Base-by-base conservation (phyloP, 2,797 vertebrate genomes). In the Sorex maritimensis region DNA sequence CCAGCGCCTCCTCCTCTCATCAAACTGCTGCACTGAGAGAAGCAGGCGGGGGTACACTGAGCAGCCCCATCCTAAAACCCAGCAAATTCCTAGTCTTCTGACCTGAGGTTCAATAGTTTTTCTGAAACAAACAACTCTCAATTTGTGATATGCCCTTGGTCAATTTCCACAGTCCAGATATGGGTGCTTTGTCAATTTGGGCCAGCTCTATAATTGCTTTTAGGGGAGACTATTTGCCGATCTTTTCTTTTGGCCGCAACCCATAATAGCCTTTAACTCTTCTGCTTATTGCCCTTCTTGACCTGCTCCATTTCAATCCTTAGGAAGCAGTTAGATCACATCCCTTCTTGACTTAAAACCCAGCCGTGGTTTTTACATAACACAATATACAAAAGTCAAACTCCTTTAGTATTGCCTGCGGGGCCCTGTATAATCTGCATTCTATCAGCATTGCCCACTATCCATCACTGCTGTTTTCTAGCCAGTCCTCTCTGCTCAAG, bases 41-140 rank as follows among this genome's bases (percentile, higher is more conserved):
- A 6, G 11, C 28, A 71, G 5, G 34, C 15, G 41, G 41, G 41
- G 41, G 41, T 7, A 7, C 55, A 23, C 21, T 6, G 65, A 88
- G 46, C 5, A 92, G 12, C 26, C 34, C 11, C 73, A 63, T 58
- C 65, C 41, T 67, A 88, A 88, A 69, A 77, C 67, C 84, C 13
- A 9, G 30, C 28, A 6, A 34, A 52, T 85, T 81, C 46, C 38
- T 86, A 26, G 9, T 72, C 63, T 61, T 52, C 30, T 69, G 73
- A 89, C n/a, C 68, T 89, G 68, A 83, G 8, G 21, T 71, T 21
- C 46, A 67, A n/a, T 67, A 13, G 9, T 34, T 86, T n/a, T 74
- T 74, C 38, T 78, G 81, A 68, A 68, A 92, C 75, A 85, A 88
- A 87, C 6, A 90, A 28, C 72, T 81, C 71, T 81, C n/a, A 88